Conservation (phyloP, 2,797 vertebrate genomes). For the Agapornis canus region DNA sequence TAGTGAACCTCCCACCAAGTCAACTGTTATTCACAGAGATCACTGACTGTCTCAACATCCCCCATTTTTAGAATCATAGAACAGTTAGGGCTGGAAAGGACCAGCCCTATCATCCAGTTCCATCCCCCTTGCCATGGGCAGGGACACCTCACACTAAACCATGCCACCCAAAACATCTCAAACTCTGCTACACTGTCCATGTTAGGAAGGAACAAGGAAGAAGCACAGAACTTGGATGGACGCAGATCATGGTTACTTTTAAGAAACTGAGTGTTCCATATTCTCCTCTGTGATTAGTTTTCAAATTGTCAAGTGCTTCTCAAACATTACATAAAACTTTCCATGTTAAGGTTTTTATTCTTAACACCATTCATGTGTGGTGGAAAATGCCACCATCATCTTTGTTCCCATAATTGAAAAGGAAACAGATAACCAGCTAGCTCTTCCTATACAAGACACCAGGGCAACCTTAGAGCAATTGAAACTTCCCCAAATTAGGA, state of each 20-base stretch:
- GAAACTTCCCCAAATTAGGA: not conserved
- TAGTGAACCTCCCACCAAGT: not conserved
- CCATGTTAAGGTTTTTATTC: not conserved
- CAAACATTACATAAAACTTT: not conserved
- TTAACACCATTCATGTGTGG: not conserved
- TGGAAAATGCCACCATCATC: not conserved
- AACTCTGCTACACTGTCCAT: not conserved
- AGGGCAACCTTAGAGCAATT: not conserved
- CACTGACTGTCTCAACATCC: not conserved
- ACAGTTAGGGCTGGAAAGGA: too few species aligned
- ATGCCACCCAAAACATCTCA: not conserved
- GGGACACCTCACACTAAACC: too few species aligned
- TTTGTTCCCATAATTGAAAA: not conserved
- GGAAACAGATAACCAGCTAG: not conserved
- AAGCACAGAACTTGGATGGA: not conserved
- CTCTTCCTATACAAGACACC: not conserved
- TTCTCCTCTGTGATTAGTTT: not conserved
- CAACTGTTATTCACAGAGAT: not conserved
- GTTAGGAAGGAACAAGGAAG: not conserved
- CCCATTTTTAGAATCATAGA: not conserved
- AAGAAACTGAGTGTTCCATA: accelerated
- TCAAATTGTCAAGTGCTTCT: not conserved
- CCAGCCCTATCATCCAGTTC: too few species aligned
- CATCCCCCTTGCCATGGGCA: too few species aligned
- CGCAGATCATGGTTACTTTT: not conserved